These are phyloP conservation scores for Pteronura brasiliensis DNA, from an alignment of 2,113 vertebrate genomes.

Conservation along the genomic window DNA sequence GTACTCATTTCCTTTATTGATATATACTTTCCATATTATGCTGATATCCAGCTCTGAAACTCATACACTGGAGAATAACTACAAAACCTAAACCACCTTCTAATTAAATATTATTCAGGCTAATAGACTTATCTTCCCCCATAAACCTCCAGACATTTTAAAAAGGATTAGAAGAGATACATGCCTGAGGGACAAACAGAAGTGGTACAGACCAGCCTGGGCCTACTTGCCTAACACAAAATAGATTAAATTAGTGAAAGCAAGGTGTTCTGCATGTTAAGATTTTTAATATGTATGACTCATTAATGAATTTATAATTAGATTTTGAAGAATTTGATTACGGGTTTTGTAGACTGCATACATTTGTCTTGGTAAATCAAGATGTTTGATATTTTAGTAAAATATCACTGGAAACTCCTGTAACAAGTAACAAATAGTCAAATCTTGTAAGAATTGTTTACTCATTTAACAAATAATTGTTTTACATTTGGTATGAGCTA, in stretches of 20 bases:
- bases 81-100: not conserved
- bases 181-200: not conserved
- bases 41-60: not conserved
- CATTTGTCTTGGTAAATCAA: not conserved
- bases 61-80: not conserved
- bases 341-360: not conserved
- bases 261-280: not conserved
- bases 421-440: not conserved
- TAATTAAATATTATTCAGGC: slow-evolving; percentile 44
- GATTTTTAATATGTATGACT: not conserved
- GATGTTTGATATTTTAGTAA: not conserved
- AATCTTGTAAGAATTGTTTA: not conserved
- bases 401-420: not conserved
- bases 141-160: not conserved
- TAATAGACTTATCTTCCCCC: not conserved
- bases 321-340: not conserved
- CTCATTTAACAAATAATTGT: not conserved
- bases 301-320: not conserved
- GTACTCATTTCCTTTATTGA: not conserved
- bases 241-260: slow-evolving; percentile 15
- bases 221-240: not conserved
- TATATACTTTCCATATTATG: not conserved
- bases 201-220: not conserved
- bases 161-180: not conserved
- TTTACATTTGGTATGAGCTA: not conserved